Base-by-base conservation (phyloP, 1,140 invertebrate genomes). In the Drosophila repletoides region DNA sequence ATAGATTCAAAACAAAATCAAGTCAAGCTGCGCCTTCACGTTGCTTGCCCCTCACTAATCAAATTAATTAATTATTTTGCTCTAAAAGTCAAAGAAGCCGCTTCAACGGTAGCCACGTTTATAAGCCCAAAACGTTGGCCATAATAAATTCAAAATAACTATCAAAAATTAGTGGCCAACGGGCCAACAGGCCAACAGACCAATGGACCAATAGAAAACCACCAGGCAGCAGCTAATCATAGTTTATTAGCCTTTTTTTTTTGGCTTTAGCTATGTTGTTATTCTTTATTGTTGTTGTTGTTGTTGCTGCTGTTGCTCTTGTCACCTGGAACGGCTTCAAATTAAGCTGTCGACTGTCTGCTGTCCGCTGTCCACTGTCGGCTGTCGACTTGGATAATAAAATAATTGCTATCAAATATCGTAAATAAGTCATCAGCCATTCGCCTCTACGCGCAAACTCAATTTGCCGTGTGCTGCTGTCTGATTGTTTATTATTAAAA, bases 11-110 rank as follows among this genome's bases (percentile, higher is more conserved):
- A 36, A 29, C 19, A 43, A 64, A 28, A 29, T 10, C 29, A 19
- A 34, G 46, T 34, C 38, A 28, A 22, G 19, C 49, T 63, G 34
- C 29, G 49, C 55, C n/a, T 28, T 12, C 34, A 31, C 48, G 24
- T 52, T 36, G 38, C 59, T 40, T 53, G 5, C 29, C n/a, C n/a
- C 61, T 67, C 61, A 34, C 59, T 60, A 75, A 79, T 67, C 48
- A 86, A 80, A 76, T 86, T 80, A 86, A 86, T 86, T 86, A 76
- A 80, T 79, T 80, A 69, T 76, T 79, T 79, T 55, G 36, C 63
- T 71, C 43, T 68, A 63, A 61, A 67, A 84, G 34, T 55, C 59
- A 72, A 60, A 68, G 59, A 80, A 52, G 70, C 71, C 76, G 76
- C 70, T 63, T 34, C 51, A 64, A 72, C 60, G 61, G 60, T 58